Percentiles rank a stretch among this genome's conserved stretches.
Conservation (phyloP, 2,797 vertebrate species). For the Enteromius thamalakanensis region DNA sequence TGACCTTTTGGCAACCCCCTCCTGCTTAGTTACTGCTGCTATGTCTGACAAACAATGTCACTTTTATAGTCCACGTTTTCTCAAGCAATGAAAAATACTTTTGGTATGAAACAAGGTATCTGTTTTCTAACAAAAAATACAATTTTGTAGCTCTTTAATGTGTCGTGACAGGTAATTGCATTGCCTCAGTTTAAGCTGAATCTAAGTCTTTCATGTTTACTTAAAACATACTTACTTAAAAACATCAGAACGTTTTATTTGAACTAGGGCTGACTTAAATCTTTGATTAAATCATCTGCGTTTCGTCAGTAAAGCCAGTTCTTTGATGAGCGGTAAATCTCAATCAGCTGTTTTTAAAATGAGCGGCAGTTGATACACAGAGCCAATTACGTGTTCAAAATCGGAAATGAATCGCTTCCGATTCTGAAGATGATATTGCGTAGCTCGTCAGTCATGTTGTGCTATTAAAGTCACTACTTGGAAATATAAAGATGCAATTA, state of each 20-base stretch:
- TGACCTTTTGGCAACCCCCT: not conserved
- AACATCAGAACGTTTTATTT: not conserved
- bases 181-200: not conserved
- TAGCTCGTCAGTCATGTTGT: not conserved
- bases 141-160: not conserved
- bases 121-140: not conserved
- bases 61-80: not conserved
- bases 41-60: not conserved
- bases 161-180: not conserved
- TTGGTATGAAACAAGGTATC: not conserved
- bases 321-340: too few species aligned
- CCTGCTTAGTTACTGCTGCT: not conserved
- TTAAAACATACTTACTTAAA: too few species aligned
- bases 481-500: not conserved
- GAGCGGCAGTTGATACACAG: too few species aligned
- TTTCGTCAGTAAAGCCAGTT: too few species aligned
- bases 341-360: too few species aligned
- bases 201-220: not conserved
- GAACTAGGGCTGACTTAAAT: not conserved
- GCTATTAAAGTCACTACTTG: not conserved
- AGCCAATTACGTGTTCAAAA: too few species aligned
- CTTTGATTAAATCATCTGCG: too few species aligned
- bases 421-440: too few species aligned
- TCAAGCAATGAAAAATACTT: not conserved
- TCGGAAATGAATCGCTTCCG: too few species aligned